Conservation (phyloP, 2,888 invertebrate genomes). For the Trissoscelio sp. region DNA sequence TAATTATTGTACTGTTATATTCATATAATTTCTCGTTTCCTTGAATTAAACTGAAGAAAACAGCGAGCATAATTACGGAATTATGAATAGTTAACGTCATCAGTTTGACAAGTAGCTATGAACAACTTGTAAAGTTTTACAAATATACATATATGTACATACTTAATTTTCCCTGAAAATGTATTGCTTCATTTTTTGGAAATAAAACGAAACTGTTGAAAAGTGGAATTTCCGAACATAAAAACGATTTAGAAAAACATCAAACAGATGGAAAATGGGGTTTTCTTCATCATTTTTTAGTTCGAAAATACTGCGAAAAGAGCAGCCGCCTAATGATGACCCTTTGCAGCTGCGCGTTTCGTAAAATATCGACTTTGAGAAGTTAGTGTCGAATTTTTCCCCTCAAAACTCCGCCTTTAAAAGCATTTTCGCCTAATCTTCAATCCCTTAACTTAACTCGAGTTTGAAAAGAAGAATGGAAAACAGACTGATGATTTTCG, state of each 20-base stretch:
- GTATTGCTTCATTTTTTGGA: no score
- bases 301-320: constrained; percentile 45
- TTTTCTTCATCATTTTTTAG: constrained; percentile 21
- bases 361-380: constrained; percentile 50
- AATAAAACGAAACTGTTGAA: background rate
- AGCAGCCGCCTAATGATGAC: constrained; percentile 54
- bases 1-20: constrained; percentile 14
- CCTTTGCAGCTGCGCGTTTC: constrained; percentile 49
- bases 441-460: constrained; percentile 2
- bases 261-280: background rate
- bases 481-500: background rate
- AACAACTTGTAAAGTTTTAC: constrained; percentile 5
- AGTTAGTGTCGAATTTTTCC: constrained; percentile 47
- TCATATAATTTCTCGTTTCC: background rate
- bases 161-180: background rate
- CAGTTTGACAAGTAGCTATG: constrained; percentile 8
- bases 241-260: constrained; percentile 14
- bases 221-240: no score
- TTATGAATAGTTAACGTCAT: constrained; percentile 24
- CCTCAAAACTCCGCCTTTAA: constrained; percentile 46
- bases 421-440: constrained; percentile 66
- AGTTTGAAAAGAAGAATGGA: constrained; percentile 2
- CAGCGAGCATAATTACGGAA: constrained; percentile 1
- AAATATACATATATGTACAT: constrained; percentile 14
- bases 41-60: constrained; percentile 16